Percentiles rank a stretch among this genome's conserved stretches.
phyloP scores from a whole-genome alignment of 2,888 invertebrate genomes.

The Bugula neritina region DNA sequence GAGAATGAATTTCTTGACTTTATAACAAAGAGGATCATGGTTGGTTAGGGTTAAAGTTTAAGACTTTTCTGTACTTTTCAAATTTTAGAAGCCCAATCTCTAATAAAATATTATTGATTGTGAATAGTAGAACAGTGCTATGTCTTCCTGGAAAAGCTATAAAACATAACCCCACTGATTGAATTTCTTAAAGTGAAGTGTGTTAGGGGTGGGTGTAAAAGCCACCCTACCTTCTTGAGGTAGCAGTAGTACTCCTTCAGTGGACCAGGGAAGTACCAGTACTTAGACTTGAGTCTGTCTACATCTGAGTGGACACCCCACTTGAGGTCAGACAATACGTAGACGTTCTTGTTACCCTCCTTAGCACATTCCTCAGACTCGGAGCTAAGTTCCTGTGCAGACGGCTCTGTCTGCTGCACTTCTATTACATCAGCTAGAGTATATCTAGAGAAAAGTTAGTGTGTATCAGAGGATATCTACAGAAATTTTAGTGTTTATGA shows the following conservation, averaged over 20 bases:
- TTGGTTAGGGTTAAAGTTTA: too few species aligned
- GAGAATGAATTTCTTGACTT: neutral
- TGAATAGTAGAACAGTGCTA: too few species aligned
- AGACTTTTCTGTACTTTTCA: too few species aligned
- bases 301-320: conserved; percentile 83
- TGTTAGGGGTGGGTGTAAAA: too few species aligned
- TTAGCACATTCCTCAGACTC: neutral
- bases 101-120: too few species aligned
- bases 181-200: too few species aligned
- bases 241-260: conserved; percentile 20
- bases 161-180: too few species aligned
- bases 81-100: too few species aligned
- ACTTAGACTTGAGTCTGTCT: conserved; percentile 65
- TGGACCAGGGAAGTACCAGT: conserved; percentile 26
- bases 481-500: too few species aligned
- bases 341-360: conserved; percentile 57
- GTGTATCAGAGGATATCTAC: too few species aligned
- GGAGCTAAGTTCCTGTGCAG: neutral
- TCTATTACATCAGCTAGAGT: conserved; percentile 2
- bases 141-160: too few species aligned
- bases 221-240: conserved; percentile 1
- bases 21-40: too few species aligned
- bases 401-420: neutral
- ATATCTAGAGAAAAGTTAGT: neutral
- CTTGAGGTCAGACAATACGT: conserved; percentile 70